These are phyloP conservation scores for Elephas maximus DNA, from an alignment of 2,113 vertebrate species.

Conservation along the genomic window DNA sequence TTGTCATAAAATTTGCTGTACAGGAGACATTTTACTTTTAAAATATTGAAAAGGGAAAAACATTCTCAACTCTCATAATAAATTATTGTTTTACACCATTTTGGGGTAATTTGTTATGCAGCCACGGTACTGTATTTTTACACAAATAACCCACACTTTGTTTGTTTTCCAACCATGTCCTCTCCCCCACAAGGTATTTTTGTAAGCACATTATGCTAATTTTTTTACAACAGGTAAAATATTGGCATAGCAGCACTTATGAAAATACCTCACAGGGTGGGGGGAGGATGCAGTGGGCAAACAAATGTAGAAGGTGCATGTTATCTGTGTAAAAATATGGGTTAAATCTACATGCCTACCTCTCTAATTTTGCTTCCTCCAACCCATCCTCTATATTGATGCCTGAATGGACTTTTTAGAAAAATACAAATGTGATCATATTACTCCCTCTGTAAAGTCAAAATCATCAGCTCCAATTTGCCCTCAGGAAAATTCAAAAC, in stretches of 20 bases:
- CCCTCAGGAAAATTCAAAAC: background rate
- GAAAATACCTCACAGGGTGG: too few species aligned
- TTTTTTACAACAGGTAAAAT: too few species aligned
- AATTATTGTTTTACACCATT: background rate
- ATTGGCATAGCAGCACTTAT: too few species aligned
- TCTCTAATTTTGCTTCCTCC: constrained; percentile 26
- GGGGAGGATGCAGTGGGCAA: too few species aligned
- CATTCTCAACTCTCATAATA: background rate
- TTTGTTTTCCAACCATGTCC: too few species aligned
- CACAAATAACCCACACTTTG: too few species aligned
- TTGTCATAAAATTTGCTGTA: background rate
- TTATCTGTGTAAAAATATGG: too few species aligned
- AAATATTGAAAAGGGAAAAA: background rate
- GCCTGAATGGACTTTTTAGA: background rate
- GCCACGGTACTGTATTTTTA: background rate
- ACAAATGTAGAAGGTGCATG: too few species aligned
- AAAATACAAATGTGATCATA: constrained; percentile 15
- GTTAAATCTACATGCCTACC: background rate
- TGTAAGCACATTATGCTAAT: too few species aligned
- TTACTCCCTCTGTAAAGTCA: background rate
- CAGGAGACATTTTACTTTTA: background rate
- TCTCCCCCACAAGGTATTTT: too few species aligned
- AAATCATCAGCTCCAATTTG: background rate
- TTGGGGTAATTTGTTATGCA: background rate
- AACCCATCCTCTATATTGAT: background rate